Evolutionary conservation across 2,888 invertebrate species (phyloP).

Genomic region (Aleiodes alternator): DNA sequence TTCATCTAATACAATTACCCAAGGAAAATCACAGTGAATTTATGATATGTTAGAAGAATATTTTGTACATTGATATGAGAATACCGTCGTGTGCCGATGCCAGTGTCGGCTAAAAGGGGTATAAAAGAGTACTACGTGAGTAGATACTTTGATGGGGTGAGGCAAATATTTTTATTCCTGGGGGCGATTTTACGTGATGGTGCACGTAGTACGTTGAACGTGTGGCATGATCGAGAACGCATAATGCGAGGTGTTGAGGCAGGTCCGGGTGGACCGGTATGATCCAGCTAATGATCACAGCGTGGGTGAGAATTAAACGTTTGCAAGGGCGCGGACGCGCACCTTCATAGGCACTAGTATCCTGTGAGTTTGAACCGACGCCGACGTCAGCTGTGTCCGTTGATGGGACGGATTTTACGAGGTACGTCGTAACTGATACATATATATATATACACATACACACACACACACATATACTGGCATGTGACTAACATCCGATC

Average conservation of each 20-base stretch:
- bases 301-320: constrained; percentile 70
- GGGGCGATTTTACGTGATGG: constrained; percentile 49
- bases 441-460: background rate
- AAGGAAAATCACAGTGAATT: constrained; percentile 65
- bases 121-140: constrained; percentile 48
- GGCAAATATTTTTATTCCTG: constrained; percentile 31
- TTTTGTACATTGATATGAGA: constrained; percentile 38
- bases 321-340: constrained; percentile 35
- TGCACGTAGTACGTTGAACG: constrained; percentile 27
- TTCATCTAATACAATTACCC: constrained; percentile 73
- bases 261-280: constrained; percentile 59
- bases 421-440: constrained; percentile 25
- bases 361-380: constrained; percentile 43
- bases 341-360: background rate
- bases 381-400: constrained; percentile 37
- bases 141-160: constrained; percentile 49
- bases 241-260: constrained; percentile 72
- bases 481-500: constrained; percentile 4
- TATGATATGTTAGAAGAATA: constrained; percentile 61
- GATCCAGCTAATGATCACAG: constrained; percentile 67
- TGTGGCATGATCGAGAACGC: constrained; percentile 68
- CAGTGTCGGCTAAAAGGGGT: constrained; percentile 38
- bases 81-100: constrained; percentile 49
- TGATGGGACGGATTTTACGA: constrained; percentile 47
- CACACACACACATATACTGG: too few species aligned